These are phyloP conservation scores for Coccyzus lansbergi DNA, from an alignment of 2,797 vertebrate species.

Conservation along the genomic window DNA sequence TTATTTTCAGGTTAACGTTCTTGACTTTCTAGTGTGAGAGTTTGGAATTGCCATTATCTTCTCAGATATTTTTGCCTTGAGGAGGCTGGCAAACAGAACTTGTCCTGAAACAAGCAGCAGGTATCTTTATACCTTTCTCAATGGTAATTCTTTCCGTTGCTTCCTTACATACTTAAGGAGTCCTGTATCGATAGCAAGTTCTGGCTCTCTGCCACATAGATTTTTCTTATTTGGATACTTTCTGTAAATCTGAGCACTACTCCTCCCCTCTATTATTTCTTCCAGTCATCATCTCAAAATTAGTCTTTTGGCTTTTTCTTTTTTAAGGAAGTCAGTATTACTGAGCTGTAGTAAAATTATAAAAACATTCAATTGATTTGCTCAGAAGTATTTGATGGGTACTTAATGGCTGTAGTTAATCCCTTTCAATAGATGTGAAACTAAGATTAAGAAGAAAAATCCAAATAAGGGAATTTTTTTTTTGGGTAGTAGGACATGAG, in stretches of 20 bases:
- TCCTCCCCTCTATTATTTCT: background rate
- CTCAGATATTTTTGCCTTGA: background rate
- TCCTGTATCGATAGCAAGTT: background rate
- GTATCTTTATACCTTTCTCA: background rate
- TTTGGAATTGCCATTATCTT: background rate
- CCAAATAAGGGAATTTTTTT: background rate
- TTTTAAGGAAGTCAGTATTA: background rate
- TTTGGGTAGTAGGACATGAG: background rate
- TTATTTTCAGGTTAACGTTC: background rate
- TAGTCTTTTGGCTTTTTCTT: background rate
- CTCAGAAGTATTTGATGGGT: background rate
- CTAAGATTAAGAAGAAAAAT: background rate
- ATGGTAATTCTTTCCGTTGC: background rate
- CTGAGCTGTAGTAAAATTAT: background rate
- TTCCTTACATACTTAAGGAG: background rate
- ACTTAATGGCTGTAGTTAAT: background rate
- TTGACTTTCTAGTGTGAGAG: background rate
- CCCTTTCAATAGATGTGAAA: background rate
- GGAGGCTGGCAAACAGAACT: background rate
- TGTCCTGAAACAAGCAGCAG: background rate
- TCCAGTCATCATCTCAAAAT: background rate
- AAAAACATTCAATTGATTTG: background rate
- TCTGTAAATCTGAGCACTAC: background rate
- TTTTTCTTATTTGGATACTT: background rate
- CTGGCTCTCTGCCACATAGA: background rate